Evolutionary conservation across 1,140 invertebrate species (phyloP).

Genomic region (Heliconius melpomene): DNA sequence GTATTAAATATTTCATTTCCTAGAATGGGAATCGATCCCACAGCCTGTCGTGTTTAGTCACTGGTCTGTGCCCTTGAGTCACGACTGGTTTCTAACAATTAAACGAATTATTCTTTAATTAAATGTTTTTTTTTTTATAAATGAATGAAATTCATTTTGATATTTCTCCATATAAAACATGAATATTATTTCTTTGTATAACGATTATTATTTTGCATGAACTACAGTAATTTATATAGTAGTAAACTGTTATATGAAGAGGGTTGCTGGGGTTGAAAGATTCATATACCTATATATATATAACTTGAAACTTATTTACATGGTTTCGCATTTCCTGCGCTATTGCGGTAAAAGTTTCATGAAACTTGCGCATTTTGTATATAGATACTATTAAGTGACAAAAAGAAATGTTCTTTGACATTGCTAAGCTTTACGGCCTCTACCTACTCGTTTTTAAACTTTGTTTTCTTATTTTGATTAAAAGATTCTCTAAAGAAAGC

Average conservation of each 20-base stretch:
- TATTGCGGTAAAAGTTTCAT: conserved; percentile 33
- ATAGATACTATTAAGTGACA: neutral
- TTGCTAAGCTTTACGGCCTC: neutral
- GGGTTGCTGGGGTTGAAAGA: conserved; percentile 48
- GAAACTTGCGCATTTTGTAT: neutral
- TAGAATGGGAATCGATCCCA: no score
- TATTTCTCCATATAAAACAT: no score
- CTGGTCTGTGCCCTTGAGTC: no score
- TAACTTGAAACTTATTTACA: conserved; percentile 53
- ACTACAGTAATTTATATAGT: conserved; percentile 22
- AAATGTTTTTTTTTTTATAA: no score
- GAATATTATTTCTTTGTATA: neutral
- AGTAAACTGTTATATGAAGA: neutral
- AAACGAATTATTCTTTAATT: no score
- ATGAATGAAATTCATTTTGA: neutral
- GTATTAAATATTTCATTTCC: no score
- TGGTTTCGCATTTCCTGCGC: conserved; percentile 30
- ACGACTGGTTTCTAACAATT: no score
- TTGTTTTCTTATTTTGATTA: neutral
- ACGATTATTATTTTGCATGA: conserved; percentile 7
- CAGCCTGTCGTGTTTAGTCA: no score
- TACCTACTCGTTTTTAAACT: neutral
- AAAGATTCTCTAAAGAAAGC: no score
- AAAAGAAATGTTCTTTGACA: neutral
- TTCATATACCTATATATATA: conserved; percentile 48